Conservation (phyloP, 2,113 vertebrate genomes). For the Tylochromis polylepis region DNA sequence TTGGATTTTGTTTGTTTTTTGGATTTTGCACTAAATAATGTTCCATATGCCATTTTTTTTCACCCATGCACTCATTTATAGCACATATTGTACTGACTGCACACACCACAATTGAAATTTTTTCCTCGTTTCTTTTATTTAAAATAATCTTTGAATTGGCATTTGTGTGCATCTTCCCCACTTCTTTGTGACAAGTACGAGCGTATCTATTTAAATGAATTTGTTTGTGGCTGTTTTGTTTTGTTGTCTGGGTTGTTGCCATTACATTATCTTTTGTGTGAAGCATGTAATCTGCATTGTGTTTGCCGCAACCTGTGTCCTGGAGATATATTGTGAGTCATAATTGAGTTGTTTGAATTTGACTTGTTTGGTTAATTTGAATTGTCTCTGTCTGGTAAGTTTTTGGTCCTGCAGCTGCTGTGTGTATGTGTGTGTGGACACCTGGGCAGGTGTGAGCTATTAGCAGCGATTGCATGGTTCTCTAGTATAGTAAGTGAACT, state of each 20-base stretch:
- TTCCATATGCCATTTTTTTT: neutral
- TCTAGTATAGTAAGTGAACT: neutral
- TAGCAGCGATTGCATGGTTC: neutral
- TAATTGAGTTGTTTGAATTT: neutral
- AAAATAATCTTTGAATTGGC: neutral
- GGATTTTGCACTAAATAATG: neutral
- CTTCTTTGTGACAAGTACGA: neutral
- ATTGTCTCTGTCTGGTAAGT: neutral
- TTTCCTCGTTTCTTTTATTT: neutral
- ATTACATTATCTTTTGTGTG: neutral
- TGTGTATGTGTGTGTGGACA: neutral
- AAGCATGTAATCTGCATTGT: neutral
- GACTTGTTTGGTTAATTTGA: neutral
- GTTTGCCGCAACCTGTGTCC: neutral
- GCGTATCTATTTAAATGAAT: neutral
- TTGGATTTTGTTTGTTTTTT: neutral
- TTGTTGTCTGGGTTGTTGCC: neutral
- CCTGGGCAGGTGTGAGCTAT: neutral
- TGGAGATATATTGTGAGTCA: neutral
- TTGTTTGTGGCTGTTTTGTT: neutral
- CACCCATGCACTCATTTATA: too few species aligned
- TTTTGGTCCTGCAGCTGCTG: neutral
- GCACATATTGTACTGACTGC: neutral
- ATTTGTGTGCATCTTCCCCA: neutral
- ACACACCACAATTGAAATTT: neutral